phyloP scores from a whole-genome alignment of 2,888 invertebrate species.

The Brachypalpus laphriformis region DNA sequence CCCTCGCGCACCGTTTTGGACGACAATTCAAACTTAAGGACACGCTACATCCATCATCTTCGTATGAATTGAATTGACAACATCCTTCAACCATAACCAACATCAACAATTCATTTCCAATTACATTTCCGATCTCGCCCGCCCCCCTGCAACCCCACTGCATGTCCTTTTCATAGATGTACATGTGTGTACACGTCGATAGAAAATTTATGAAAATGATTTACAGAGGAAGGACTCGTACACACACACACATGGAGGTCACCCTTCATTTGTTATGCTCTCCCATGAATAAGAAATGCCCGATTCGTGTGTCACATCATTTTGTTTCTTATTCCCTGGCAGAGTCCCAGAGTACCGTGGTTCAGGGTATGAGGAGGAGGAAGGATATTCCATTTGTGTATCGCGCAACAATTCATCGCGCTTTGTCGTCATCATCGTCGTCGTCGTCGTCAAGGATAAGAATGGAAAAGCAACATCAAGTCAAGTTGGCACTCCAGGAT shows the following conservation, averaged over 20 bases:
- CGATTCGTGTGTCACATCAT: slow-evolving; percentile 66
- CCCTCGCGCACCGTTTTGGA: too few species aligned
- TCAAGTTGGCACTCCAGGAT: slow-evolving; percentile 50
- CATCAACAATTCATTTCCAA: slow-evolving; percentile 70
- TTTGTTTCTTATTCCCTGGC: slow-evolving; percentile 43
- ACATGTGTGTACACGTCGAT: slow-evolving; percentile 36
- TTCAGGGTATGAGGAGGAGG: not conserved
- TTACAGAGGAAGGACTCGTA: slow-evolving; percentile 12
- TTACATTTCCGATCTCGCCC: slow-evolving; percentile 51
- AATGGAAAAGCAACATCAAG: slow-evolving; percentile 47
- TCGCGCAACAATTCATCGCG: slow-evolving; percentile 40
- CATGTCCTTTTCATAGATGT: not conserved
- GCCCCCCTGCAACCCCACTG: not conserved
- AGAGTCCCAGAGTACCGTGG: not conserved
- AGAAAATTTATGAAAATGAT: slow-evolving; percentile 65
- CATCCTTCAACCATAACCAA: slow-evolving; percentile 52
- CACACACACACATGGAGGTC: slow-evolving; percentile 56
- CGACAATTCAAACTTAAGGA: not conserved
- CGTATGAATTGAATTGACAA: slow-evolving; percentile 23
- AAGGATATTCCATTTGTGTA: not conserved
- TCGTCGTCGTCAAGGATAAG: not conserved
- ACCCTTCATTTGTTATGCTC: slow-evolving; percentile 68
- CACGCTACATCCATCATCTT: not conserved
- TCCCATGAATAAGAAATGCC: slow-evolving; percentile 61
- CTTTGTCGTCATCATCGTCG: not conserved